Base-by-base conservation (phyloP, 2,113 vertebrate species). In the Patagioenas fasciata region DNA sequence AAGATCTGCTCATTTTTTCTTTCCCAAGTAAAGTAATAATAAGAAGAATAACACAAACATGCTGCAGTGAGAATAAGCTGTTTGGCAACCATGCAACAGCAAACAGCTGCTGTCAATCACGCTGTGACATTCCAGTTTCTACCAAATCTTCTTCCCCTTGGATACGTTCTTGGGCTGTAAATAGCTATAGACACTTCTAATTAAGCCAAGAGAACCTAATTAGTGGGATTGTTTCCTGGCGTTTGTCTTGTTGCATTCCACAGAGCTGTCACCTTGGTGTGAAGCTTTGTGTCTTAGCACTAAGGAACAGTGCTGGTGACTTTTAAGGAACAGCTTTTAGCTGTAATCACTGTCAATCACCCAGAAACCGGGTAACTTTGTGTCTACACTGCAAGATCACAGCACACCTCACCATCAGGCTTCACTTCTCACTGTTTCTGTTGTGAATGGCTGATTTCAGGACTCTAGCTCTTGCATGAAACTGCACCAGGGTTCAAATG, bases 131-230 rank as follows among this genome's bases (percentile, higher is more conserved):
- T 94, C 91, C 1, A 2, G 16, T 74, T 61, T 38, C 80, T 94
- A 94, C 94, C 92, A 90, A 95, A 53, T 77, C 90, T 26, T 72
- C 86, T 94, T 89, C 77, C 80, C 62, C 66, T 83, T 69, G 80
- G 95, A 75, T 81, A 54, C 79, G 48, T 95, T 92, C 72, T 78
- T 9, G 10, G 82, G 50, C 91, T 88, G 74, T 70, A 91, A 95
- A 96, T 90, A 92, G 72, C 90, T 84, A 71, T 56, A 94, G 88
- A 66, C 88, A 72, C 65, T 90, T 88, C 88, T 93, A 94, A 96
- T 96, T 96, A 95, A 95, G 81, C 81, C 73, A 67, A 74, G 77
- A 93, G 56, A 93, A 89, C 65, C 91, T 88, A 95, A 96, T 97
- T 95, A 97, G 92, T 40, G 56, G 75, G 31, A 9, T 75, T 64